Base-by-base conservation (phyloP, 2,113 vertebrate genomes). In the Anoura caudifer region DNA sequence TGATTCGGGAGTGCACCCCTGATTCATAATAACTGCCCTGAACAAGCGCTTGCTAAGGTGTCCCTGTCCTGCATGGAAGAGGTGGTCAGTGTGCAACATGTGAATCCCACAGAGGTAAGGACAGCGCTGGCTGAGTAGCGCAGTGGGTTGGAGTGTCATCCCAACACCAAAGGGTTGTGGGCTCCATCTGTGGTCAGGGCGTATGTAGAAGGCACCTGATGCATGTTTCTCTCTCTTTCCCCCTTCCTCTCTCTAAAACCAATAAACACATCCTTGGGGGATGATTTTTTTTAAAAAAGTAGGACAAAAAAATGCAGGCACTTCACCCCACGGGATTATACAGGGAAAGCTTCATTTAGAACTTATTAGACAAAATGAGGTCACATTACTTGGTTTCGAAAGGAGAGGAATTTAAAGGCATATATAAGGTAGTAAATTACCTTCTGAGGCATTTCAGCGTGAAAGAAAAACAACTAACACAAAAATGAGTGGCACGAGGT, bases 71-170 rank as follows among this genome's bases (percentile, higher is more conserved):
- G 14, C 20, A 82, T 24, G 26, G 47, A 75, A 24, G 67, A 69
- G 22, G 8, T 16, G 16, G 50, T 81, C 41, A 54, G 9, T 9
- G 24, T 13, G 50, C n/a, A n/a, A 47, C 22, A 28, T 3, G 15
- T 45, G 45, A 69, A 43, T 45, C 24, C 22, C 19, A 16, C 13
- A 38, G 54, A 81, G 59, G 47, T 63, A 80, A 65, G 38, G 16
- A 28, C 16, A 33, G 59, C 4, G 3, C 24, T 61, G 59, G 59
- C 24, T 4, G 1, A 0, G 59, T 28, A 11, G 24, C 3, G 26
- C 24, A 28, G 59, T 61, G 24, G 59, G 59, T 28, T 28, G 59
- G 10, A 61, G 59, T 2, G 24, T 11, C 59, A 4, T 61, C 59
- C 59, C 26, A 4, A 28, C 59, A 28, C 9, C 59, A 61, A 28